Evolutionary conservation across 2,888 invertebrate genomes (phyloP).

Genomic region (Noctua pronuba): DNA sequence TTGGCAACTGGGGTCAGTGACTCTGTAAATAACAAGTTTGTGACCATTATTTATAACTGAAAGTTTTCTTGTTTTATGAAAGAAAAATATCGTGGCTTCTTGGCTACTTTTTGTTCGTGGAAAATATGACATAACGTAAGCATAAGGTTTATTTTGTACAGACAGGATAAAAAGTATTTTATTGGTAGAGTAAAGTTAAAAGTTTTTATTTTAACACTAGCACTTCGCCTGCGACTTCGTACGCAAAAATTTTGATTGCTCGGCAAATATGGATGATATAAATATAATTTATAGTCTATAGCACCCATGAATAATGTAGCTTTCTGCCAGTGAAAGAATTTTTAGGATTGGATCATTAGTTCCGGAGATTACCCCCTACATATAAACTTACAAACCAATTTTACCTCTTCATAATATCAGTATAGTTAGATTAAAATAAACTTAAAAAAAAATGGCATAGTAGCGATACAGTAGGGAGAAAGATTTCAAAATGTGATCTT

Average conservation of each 20-base stretch:
- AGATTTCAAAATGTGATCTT: neutral
- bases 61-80: conserved; percentile 26
- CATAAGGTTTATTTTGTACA: conserved; percentile 30
- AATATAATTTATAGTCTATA: too few species aligned
- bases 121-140: conserved; percentile 10
- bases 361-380: too few species aligned
- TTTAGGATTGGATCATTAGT: too few species aligned
- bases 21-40: conserved; percentile 12
- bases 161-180: neutral
- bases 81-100: conserved; percentile 36
- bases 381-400: too few species aligned
- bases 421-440: neutral
- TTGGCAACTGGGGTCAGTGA: conserved; percentile 36
- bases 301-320: too few species aligned
- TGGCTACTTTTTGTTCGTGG: conserved; percentile 3
- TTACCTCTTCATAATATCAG: too few species aligned
- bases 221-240: too few species aligned
- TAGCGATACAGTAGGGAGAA: neutral
- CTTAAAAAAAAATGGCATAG: too few species aligned
- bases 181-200: neutral
- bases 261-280: too few species aligned
- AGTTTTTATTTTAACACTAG: neutral
- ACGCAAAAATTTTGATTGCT: too few species aligned
- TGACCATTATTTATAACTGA: conserved; percentile 14
- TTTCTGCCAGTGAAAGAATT: too few species aligned